A percentile compares a stretch with the other conserved stretches of the same genome.
These are phyloP conservation scores for Scaptomyza parva DNA, from an alignment of 2,888 invertebrate species.

Conservation along the genomic window DNA sequence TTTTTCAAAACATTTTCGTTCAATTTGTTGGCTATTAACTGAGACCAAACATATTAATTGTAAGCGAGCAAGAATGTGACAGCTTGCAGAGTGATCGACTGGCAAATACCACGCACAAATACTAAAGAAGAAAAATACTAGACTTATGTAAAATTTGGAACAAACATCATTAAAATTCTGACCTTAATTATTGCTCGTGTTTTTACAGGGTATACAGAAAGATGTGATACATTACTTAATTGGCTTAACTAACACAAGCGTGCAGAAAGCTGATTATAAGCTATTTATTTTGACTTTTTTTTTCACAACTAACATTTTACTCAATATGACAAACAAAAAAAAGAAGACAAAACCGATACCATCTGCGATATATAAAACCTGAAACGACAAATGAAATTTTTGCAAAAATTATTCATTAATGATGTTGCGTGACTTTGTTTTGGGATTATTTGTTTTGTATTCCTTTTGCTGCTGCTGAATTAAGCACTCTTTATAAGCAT, in stretches of 20 bases:
- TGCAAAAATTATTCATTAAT: constrained; percentile 38
- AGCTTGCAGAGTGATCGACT: not conserved
- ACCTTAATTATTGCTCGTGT: not conserved
- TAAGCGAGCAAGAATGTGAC: not conserved
- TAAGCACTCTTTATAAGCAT: constrained; percentile 20
- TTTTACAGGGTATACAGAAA: constrained; percentile 9
- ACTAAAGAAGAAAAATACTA: too few species aligned
- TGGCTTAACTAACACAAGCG: constrained; percentile 22
- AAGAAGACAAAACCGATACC: not conserved
- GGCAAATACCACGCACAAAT: not conserved
- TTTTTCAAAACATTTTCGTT: constrained; percentile 26
- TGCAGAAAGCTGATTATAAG: constrained; percentile 46
- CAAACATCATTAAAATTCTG: not conserved
- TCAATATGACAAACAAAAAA: constrained; percentile 1
- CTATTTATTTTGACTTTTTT: constrained; percentile 23
- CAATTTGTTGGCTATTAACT: constrained; percentile 39
- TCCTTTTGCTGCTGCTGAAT: constrained; percentile 16
- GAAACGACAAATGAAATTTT: constrained; percentile 41
- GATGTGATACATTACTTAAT: constrained; percentile 32
- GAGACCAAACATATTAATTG: constrained; percentile 24
- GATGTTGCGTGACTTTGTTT: constrained; percentile 26
- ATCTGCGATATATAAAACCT: constrained; percentile 19
- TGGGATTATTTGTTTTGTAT: constrained; percentile 7
- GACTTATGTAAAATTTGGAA: not conserved
- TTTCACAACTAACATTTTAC: constrained; percentile 9